Evolutionary conservation across 2,888 invertebrate genomes (phyloP), one percentile per base, ranked within the genome.

Genomic region (Eretmocerus hayati): DNA sequence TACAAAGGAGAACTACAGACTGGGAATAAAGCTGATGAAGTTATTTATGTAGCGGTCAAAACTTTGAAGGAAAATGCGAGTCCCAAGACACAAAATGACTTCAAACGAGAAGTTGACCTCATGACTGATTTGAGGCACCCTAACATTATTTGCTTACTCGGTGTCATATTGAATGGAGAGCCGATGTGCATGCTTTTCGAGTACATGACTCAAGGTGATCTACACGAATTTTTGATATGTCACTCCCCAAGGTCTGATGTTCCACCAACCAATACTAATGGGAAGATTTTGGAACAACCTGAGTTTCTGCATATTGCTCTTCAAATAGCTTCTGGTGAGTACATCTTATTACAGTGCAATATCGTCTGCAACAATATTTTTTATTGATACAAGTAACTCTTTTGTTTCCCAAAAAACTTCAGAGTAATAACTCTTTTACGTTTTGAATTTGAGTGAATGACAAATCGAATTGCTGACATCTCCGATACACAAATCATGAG

Each of bases 161-260:
- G 95, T 0, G 92, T 94, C 8, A 88, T 91, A 48, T 77, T 90
- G 52, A 86, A 87, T 61, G 88, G 90, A 61, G 87, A 91, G 64
- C 93, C 94, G 0, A 80, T 89, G 69, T 93, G 93, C 66, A 94
- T 96, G 91, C 75, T 99, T 19, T 97, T 97, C 73, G 97, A 99
- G 71, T 94, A 91, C 67, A 96, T 97, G 95, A 87, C 90, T 1
- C 84, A 92, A 71, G 96, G 97, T 0, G 96, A 99, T 72, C 77
- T 99, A 44, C 96, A 97, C 67, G 96, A 97, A 72, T 96, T 93
- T 73, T 76, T 99, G 19, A 87, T 93, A 64, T 81, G 85, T 2
- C 87, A 94, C 64, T 93, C 94, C 0, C 94, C 95, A 1, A 74
- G 78, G 56, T 67, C 73, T 1, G 80, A 81, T 52, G 74, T 77